Evolutionary conservation across 2,113 vertebrate genomes (phyloP).

Genomic region (Eudyptes chrysolophus): DNA sequence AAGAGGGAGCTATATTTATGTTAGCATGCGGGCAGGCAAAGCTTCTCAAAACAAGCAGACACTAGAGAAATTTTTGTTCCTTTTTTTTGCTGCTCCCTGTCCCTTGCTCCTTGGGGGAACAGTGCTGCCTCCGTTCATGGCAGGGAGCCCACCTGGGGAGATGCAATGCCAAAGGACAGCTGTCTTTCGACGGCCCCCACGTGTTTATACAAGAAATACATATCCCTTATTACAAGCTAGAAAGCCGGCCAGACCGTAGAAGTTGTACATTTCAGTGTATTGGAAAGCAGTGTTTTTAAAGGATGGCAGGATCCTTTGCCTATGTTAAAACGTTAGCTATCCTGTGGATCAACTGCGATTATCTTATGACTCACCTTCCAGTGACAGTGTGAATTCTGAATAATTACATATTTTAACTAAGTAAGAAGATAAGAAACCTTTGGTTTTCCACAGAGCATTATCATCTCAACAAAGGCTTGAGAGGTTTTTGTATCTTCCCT

Average conservation of each 20-base stretch:
- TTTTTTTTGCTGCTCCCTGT: not conserved
- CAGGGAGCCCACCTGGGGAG: not conserved
- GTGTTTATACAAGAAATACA: not conserved
- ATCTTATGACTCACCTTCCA: conserved; percentile 15
- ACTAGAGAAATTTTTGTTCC: not conserved
- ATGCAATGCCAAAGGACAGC: not conserved
- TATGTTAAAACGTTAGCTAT: not conserved
- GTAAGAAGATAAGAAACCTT: not conserved
- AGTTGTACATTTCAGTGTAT: not conserved
- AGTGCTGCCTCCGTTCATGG: rapidly evolving
- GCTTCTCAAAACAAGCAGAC: not conserved
- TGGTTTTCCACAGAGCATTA: not conserved
- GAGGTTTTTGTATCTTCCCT: not conserved
- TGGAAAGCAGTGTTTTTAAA: not conserved
- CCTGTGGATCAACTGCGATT: not conserved
- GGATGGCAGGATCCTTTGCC: not conserved
- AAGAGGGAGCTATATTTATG: not conserved
- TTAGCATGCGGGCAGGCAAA: not conserved
- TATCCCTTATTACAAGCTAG: not conserved
- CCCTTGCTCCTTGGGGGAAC: not conserved
- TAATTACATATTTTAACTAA: not conserved
- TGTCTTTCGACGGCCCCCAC: not conserved
- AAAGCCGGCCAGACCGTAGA: not conserved
- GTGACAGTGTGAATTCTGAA: not conserved
- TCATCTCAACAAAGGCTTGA: not conserved